Evolutionary conservation across 2,113 vertebrate genomes (phyloP).

Genomic region (Engystomops pustulosus): DNA sequence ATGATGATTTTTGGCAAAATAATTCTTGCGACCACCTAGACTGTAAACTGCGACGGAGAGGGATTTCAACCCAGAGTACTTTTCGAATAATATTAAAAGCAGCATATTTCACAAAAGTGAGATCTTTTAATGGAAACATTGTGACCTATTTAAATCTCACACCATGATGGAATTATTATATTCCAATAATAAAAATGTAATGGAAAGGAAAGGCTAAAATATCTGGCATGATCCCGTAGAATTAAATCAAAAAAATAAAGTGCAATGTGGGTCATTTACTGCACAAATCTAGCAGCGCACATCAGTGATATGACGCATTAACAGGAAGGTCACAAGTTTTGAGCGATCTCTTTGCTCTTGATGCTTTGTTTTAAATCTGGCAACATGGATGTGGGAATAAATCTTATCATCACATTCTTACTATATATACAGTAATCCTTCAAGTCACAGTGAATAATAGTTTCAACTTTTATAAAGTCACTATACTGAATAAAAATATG

Average conservation of each 20-base stretch:
- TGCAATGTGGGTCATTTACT: background rate
- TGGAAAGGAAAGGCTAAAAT: constrained; percentile 27
- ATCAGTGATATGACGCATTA: background rate
- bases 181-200: constrained; percentile 49
- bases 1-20: constrained; percentile 44
- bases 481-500: background rate
- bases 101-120: constrained; percentile 31
- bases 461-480: background rate
- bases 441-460: background rate
- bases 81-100: constrained; percentile 34
- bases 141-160: constrained; percentile 45
- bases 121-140: constrained; percentile 52
- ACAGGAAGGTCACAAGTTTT: background rate
- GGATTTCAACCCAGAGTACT: constrained; percentile 31
- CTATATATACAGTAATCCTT: no score
- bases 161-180: constrained; percentile 54
- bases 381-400: background rate
- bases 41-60: constrained; percentile 25
- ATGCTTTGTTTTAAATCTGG: background rate
- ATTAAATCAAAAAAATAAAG: constrained; percentile 15
- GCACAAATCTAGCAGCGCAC: background rate
- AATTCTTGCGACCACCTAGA: constrained; percentile 45
- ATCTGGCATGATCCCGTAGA: constrained; percentile 16
- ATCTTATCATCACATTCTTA: no score
- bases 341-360: background rate